Conservation (phyloP, 1,140 invertebrate species). For the Conus ventricosus region DNA sequence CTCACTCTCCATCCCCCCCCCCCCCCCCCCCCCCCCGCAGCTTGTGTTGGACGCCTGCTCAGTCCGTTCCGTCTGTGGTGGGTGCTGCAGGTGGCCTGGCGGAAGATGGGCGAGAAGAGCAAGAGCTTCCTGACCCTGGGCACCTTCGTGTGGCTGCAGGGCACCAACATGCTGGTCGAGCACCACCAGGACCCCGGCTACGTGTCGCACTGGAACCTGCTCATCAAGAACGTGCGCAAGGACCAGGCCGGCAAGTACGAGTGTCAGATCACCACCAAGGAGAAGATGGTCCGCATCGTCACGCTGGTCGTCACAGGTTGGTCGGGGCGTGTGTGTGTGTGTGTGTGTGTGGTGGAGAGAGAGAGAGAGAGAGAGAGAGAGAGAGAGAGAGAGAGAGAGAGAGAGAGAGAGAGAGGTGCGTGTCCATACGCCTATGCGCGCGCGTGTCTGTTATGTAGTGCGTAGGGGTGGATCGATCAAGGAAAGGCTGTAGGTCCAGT, state of each 20-base stretch:
- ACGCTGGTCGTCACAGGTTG: constrained; percentile 38
- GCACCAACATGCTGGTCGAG: constrained; percentile 42
- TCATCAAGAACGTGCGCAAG: constrained; percentile 46
- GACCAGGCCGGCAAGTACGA: constrained; percentile 47
- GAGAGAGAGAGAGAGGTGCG: too few species aligned
- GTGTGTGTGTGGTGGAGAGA: not conserved
- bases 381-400: too few species aligned
- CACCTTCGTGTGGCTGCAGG: constrained; percentile 47
- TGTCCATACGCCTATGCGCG: too few species aligned
- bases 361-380: too few species aligned
- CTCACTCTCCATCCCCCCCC: not conserved
- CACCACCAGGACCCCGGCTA: constrained; percentile 74
- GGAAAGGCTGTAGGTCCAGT: too few species aligned
- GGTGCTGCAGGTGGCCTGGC: constrained; percentile 45
- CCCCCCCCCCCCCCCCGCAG: not conserved
- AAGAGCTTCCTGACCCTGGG: constrained; percentile 50
- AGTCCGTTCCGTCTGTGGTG: not conserved
- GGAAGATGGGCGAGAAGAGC: constrained; percentile 29
- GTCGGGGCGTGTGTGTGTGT: not conserved
- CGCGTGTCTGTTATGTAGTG: too few species aligned
- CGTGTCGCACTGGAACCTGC: constrained; percentile 48
- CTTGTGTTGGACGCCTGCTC: not conserved
- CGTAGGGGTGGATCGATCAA: too few species aligned
- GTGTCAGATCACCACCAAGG: constrained; percentile 53
- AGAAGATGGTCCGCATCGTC: constrained; percentile 34